Evolutionary conservation across 53 echinoderm and acorn worm genomes (phyloP).

Genomic region (Holothuria leucospilota): DNA sequence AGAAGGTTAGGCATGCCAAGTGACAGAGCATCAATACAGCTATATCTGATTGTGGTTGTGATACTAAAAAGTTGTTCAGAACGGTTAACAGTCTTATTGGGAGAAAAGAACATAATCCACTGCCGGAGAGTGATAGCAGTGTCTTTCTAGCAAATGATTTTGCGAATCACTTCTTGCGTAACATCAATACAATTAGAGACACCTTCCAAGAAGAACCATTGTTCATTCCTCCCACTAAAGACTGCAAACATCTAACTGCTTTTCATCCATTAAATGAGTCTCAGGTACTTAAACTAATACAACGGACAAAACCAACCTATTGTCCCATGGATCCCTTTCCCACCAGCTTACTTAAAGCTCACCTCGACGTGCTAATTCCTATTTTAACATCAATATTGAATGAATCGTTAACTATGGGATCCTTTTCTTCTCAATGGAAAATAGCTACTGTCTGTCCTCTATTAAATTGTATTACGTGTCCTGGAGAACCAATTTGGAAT

Average conservation of each 20-base stretch:
- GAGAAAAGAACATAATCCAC: constrained; percentile 21
- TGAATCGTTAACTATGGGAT: no score
- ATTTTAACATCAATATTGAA: no score
- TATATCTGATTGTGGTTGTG: constrained; percentile 5
- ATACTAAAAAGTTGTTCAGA: constrained; percentile 25
- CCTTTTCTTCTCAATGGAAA: no score
- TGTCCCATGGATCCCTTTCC: no score
- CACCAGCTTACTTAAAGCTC: no score
- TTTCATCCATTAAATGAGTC: constrained; percentile 8
- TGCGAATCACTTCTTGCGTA: constrained; percentile 16
- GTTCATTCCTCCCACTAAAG: constrained; percentile 12
- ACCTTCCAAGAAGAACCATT: constrained; percentile 9
- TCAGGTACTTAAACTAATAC: no score
- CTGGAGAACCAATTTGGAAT: no score
- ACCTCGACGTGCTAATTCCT: no score
- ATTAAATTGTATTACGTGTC: not conserved
- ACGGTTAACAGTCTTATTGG: not conserved
- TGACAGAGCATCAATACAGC: constrained; percentile 7
- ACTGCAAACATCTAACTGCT: not conserved
- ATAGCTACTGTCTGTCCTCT: no score
- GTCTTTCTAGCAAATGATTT: constrained; percentile 13
- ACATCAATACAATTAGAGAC: constrained; percentile 29
- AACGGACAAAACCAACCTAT: not conserved
- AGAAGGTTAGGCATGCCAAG: constrained; percentile 26
- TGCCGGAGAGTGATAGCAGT: constrained; percentile 20